Evolutionary conservation across 2,888 invertebrate species (phyloP).

Genomic region (Belgica antarctica): DNA sequence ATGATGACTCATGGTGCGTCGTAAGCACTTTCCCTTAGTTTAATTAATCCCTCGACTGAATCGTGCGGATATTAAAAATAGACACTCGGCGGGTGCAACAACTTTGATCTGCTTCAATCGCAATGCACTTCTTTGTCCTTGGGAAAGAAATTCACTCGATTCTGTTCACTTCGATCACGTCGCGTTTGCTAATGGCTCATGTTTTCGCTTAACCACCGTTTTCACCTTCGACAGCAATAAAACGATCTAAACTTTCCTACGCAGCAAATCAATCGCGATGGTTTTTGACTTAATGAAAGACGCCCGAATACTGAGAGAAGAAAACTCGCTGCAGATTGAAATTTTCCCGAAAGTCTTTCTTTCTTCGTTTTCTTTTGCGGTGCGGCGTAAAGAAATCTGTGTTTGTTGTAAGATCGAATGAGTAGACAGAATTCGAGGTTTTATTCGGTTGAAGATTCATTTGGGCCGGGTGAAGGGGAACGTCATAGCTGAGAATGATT

Average conservation of each 20-base stretch:
- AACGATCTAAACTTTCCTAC: too few relatives aligned
- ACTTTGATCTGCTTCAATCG: too few relatives aligned
- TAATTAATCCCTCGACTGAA: slow-evolving; percentile 4
- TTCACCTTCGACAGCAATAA: neutral
- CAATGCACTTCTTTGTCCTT: slow-evolving; percentile 6
- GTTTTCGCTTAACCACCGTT: neutral
- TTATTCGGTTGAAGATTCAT: neutral
- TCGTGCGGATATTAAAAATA: slow-evolving; percentile 31
- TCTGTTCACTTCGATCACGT: neutral
- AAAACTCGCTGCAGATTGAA: slow-evolving; percentile 15
- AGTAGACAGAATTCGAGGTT: neutral
- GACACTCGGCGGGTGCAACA: neutral
- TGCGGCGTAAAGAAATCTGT: neutral
- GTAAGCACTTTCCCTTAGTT: neutral
- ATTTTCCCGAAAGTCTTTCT: slow-evolving; percentile 14
- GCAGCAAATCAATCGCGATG: neutral
- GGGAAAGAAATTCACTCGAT: neutral
- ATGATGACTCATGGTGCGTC: slow-evolving; percentile 35
- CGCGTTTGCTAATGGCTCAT: neutral
- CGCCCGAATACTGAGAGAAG: slow-evolving; percentile 30
- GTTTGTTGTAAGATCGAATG: slow-evolving; percentile 4
- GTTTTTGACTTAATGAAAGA: slow-evolving; percentile 39
- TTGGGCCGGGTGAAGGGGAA: too few relatives aligned
- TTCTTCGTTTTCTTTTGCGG: slow-evolving; percentile 4
- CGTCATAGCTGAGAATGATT: too few relatives aligned